Evolutionary conservation across 2,888 invertebrate genomes (phyloP), one percentile per base, ranked within the genome.

Genomic region (Pristionchus entomophagus): DNA sequence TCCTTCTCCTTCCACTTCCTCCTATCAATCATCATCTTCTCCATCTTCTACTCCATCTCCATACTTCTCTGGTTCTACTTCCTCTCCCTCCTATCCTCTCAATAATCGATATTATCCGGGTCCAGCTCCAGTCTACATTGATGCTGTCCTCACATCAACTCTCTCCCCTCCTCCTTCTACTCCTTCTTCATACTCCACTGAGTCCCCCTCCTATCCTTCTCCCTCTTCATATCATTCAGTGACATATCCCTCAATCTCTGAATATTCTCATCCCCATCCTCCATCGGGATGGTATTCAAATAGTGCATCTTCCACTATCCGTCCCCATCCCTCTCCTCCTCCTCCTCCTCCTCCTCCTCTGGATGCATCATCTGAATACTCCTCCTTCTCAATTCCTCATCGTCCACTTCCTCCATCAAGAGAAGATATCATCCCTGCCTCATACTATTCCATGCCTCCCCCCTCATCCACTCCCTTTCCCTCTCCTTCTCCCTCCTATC

Each of bases 341-440:
- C 78, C 8, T 51, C 51, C 78, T 14, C 32, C 51, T 80, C 14
- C 51, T 32, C 29, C 19, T 80, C 49, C 78, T n/a, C n/a, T 51
- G n/a, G 49, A 80, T 80, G 38, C 78, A 17, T 80, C 78, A 80
- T 51, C 51, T 32, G 78, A 80, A 22, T 49, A 80, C 26, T 51
- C 82, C 22, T 41, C 73, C 8, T 38, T 59, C 45, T 17, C 59
- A 19, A 35, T 82, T 59, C 82, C 82, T 59, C 38, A 6, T 56
- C 6, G 56, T 19, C 59, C 56, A 3, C n/a, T 80, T 53, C 53
- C 53, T 35, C 53, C 51, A 51, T 53, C 80, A 29, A 35, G 10
- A 51, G n/a, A 82, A 10, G 38, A 59, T 26, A 35, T n/a, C 12
- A 53, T 82, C n/a, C 53, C 59, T 59, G 38, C 82, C 22, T 59